Percentiles rank a stretch among this genome's conserved stretches.
Conservation (phyloP, 2,888 invertebrate genomes). For the Micropterix aruncella region DNA sequence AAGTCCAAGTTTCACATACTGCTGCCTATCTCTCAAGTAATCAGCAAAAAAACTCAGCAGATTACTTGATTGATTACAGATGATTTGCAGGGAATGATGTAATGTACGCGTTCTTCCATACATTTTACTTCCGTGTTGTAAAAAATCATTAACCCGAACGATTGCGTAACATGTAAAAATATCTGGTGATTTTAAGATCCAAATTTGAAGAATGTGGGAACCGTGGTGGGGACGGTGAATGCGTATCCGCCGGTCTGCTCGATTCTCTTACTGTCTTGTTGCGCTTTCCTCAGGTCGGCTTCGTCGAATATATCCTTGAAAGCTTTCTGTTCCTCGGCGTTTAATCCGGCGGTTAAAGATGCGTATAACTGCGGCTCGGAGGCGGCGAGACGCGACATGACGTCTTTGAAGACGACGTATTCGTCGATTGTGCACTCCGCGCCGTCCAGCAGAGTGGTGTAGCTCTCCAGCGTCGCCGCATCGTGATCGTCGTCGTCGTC, state of each 20-base stretch:
- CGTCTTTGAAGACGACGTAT: constrained; percentile 84
- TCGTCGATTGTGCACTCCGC: constrained; percentile 78
- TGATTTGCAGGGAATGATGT: too few relatives aligned
- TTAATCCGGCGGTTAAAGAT: constrained; percentile 60
- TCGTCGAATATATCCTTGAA: constrained; percentile 76
- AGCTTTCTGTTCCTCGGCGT: constrained; percentile 69
- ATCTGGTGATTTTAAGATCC: constrained; percentile 36
- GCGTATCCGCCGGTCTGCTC: constrained; percentile 76
- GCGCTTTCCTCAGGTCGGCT: constrained; percentile 88
- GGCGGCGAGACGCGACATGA: constrained; percentile 54
- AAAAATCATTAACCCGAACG: too few relatives aligned
- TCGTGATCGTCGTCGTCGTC: constrained; percentile 74
- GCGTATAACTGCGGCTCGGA: constrained; percentile 75
- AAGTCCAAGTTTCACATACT: too few relatives aligned
- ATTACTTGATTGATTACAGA: too few relatives aligned
- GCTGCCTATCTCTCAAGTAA: too few relatives aligned
- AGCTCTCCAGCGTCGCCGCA: constrained; percentile 84
- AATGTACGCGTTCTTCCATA: too few relatives aligned
- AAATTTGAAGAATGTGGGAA: constrained; percentile 90
- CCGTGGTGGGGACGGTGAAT: constrained; percentile 59
- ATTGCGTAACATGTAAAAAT: too few relatives aligned
- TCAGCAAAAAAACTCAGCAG: too few relatives aligned
- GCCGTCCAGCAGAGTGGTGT: constrained; percentile 82
- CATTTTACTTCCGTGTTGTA: too few relatives aligned
- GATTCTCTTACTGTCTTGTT: constrained; percentile 86